phyloP scores from a whole-genome alignment of 1,140 invertebrate genomes.

The Diachasmimorpha longicaudata region DNA sequence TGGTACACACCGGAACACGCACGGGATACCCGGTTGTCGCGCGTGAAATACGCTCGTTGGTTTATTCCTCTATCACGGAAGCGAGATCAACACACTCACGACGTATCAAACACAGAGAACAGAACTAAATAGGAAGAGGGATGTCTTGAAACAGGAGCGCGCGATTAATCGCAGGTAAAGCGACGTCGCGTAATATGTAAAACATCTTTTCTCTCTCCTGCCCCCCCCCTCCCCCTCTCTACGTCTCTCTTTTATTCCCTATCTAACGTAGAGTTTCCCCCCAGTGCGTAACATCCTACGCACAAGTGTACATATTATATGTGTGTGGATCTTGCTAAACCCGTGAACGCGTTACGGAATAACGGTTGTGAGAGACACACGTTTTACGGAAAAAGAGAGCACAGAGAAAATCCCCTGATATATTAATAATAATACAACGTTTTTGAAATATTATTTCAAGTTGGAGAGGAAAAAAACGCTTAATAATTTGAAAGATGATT shows the following conservation, averaged over 20 bases:
- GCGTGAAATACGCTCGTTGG: slow-evolving; percentile 22
- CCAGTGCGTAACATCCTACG: slow-evolving; percentile 24
- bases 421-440: no score
- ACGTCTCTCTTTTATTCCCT: not conserved
- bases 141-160: slow-evolving; percentile 33
- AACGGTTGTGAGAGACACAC: slow-evolving; percentile 16
- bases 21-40: slow-evolving; percentile 20
- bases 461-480: no score
- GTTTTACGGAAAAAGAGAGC: not conserved
- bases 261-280: not conserved
- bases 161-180: slow-evolving; percentile 25
- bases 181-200: slow-evolving; percentile 24
- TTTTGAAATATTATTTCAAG: no score
- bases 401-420: not conserved
- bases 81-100: not conserved
- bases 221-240: no score
- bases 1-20: slow-evolving; percentile 35
- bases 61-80: slow-evolving; percentile 14
- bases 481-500: not conserved
- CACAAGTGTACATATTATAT: slow-evolving; percentile 8
- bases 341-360: slow-evolving; percentile 5
- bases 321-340: not conserved
- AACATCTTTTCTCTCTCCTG: slow-evolving; percentile 1
- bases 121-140: slow-evolving; percentile 26
- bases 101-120: slow-evolving; percentile 7